Evolutionary conservation across 2,113 vertebrate genomes (phyloP).

Genomic region (Bos taurus): ARS-UCD2.0 NC_037344.1:27769001-27769500

Average conservation of each 20-base stretch:
- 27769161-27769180: conserved; percentile 35
- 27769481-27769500: conserved; percentile 70
- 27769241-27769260: conserved; percentile 73
- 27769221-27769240: conserved; percentile 71
- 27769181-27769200: conserved; percentile 69
- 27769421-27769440: conserved; percentile 61
- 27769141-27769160: conserved; percentile 13
- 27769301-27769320: conserved; percentile 74
- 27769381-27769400: conserved; percentile 58
- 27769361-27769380: conserved; percentile 66
- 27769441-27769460: conserved; percentile 68
- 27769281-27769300: conserved; percentile 66
- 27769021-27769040: neutral
- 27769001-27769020: too few relatives aligned
- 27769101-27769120: conserved; percentile 31
- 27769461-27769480: conserved; percentile 67
- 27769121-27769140: conserved; percentile 29
- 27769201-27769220: conserved; percentile 65
- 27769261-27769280: conserved; percentile 54
- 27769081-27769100: conserved; percentile 44
- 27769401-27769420: conserved; percentile 70
- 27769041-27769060: neutral
- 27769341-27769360: conserved; percentile 66
- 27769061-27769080: neutral
- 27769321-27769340: conserved; percentile 76